Evolutionary conservation across 1,140 invertebrate species (phyloP), one percentile per base, ranked within the genome.

Genomic region (Ooceraea biroi): DNA sequence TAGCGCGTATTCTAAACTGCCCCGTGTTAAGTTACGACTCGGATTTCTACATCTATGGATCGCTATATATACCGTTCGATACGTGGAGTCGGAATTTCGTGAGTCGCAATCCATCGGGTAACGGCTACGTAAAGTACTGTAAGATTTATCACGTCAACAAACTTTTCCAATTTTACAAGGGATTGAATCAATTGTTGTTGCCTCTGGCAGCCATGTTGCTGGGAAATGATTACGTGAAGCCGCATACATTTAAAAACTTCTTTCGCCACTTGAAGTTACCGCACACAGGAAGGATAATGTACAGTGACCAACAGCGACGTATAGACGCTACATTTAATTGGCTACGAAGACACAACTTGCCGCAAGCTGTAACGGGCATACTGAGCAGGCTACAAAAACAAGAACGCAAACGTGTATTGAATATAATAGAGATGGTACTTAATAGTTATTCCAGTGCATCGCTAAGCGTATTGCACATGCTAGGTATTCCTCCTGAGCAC

Each of bases 21-120:
- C 98, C 98, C 3, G 96, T 99, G 12, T 89, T 99, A 0, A 98
- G 97, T 91, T 97, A 97, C 87, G 98, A 99, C 93, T 98, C 98
- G 1, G 98, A 99, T 95, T 99, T 98, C 94, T 98, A 96, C 91
- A 96, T 99, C 69, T 98, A 97, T 93, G 97, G 97, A 93, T 95
- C 98, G 0, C 90, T 95, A 3, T 98, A 98, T 90, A 97, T 98
- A 82, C 97, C 97, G 0, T 96, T 98, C 61, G 95, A 96, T 72
- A 96, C 96, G 55, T 91, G 98, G 0, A 95, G n/a, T n/a, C n/a
- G 96, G 41, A 90, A 85, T 17, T 52, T 89, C 57, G 41, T 92
- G 36, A 36, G 86, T 0, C 83, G 66, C 74, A 89, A 84, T 78
- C 72, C 68, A 17, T 73, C 63, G 36, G 88, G 82, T 1, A 57